Conservation (phyloP, 1,140 invertebrate genomes). For the Choristoneura fumiferana region DNA sequence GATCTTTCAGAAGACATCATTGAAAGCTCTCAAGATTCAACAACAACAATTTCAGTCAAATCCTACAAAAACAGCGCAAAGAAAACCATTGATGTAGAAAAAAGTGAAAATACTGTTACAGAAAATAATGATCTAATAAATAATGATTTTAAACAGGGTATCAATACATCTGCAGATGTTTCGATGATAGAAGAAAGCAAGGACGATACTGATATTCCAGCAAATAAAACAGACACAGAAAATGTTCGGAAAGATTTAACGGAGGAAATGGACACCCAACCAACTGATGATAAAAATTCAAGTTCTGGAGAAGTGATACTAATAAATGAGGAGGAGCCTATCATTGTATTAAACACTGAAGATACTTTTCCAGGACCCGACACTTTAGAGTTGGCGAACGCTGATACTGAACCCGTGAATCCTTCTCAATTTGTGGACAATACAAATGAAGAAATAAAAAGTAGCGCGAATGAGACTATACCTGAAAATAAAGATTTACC, state of each 20-base stretch:
- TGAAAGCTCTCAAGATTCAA: slow-evolving; percentile 73
- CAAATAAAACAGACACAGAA: slow-evolving; percentile 46
- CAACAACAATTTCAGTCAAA: slow-evolving; percentile 57
- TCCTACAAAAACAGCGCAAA: slow-evolving; percentile 43
- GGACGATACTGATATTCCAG: slow-evolving; percentile 49
- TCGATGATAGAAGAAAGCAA: slow-evolving; percentile 30
- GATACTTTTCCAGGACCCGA: slow-evolving; percentile 33
- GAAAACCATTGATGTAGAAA: slow-evolving; percentile 37
- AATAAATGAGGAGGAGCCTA: slow-evolving; percentile 33
- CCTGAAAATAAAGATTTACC: neutral
- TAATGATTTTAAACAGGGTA: slow-evolving; percentile 2
- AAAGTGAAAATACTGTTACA: slow-evolving; percentile 14
- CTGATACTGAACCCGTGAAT: slow-evolving; percentile 55
- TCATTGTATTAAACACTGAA: slow-evolving; percentile 31
- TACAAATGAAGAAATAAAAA: neutral
- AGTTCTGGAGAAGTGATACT: slow-evolving; percentile 41
- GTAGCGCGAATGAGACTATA: neutral
- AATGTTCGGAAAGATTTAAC: slow-evolving; percentile 44
- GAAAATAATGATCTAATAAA: slow-evolving; percentile 25
- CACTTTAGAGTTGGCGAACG: slow-evolving; percentile 59
- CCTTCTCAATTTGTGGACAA: slow-evolving; percentile 4
- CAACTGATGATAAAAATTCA: slow-evolving; percentile 24
- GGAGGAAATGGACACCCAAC: slow-evolving; percentile 60
- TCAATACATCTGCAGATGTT: slow-evolving; percentile 6
- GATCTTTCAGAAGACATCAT: slow-evolving; percentile 70